Conservation (phyloP, 2,113 vertebrate species). For the Eidolon helvum region DNA sequence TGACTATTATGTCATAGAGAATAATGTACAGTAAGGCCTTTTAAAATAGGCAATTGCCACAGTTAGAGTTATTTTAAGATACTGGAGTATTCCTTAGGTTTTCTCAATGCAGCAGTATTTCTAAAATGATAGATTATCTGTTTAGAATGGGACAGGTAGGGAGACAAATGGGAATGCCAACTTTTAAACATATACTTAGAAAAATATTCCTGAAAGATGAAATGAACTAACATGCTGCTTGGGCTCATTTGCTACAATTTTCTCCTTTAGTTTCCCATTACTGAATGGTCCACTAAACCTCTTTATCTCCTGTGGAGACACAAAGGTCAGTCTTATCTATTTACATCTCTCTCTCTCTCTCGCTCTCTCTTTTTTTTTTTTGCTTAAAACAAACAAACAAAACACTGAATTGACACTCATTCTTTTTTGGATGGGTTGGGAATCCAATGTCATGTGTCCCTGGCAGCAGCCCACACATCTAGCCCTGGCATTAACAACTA, state of each 20-base stretch:
- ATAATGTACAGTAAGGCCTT: conserved; percentile 14
- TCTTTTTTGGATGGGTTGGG: neutral
- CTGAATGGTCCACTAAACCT: neutral
- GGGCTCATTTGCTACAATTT: conserved; percentile 7
- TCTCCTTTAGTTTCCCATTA: neutral
- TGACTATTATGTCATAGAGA: conserved; percentile 36
- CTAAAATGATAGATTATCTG: conserved; percentile 8
- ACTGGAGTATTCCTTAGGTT: neutral
- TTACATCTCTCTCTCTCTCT: neutral
- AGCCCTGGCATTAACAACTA: neutral
- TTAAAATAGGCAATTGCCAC: neutral
- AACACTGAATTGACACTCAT: neutral
- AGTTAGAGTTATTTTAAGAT: conserved; percentile 54
- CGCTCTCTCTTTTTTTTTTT: neutral
- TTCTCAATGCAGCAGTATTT: conserved; percentile 38
- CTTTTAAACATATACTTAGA: neutral
- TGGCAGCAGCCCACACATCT: neutral
- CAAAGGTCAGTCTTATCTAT: neutral
- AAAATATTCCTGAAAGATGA: neutral
- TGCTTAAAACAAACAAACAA: neutral
- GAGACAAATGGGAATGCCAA: conserved; percentile 10
- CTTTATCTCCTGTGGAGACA: neutral
- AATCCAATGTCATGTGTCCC: neutral
- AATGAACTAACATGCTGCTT: neutral
- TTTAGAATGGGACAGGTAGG: conserved; percentile 8